A percentile compares a stretch with the other conserved stretches of the same genome.
These are phyloP conservation scores for Drosophila siamana DNA, from an alignment of 2,888 invertebrate genomes.

Conservation along the genomic window DNA sequence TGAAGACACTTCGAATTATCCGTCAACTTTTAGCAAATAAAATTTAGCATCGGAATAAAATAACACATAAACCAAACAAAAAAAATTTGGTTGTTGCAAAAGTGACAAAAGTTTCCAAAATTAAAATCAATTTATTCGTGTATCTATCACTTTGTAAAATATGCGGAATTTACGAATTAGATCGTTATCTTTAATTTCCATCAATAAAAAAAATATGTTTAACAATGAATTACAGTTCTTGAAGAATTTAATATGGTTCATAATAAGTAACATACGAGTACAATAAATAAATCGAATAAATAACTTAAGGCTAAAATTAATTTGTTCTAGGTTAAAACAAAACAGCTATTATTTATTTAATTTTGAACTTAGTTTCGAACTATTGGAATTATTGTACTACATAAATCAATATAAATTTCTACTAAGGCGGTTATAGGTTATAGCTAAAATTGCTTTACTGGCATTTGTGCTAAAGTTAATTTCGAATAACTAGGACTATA, in stretches of 20 bases:
- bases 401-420: slow-evolving; percentile 50
- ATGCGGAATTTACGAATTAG: too few species aligned
- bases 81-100: too few species aligned
- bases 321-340: slow-evolving; percentile 28
- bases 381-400: slow-evolving; percentile 61
- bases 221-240: slow-evolving; percentile 13
- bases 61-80: too few species aligned
- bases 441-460: slow-evolving; percentile 70
- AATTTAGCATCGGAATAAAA: too few species aligned
- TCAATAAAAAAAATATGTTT: neutral
- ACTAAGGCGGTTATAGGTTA: slow-evolving; percentile 68
- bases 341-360: slow-evolving; percentile 13
- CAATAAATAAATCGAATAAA: slow-evolving; percentile 72
- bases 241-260: slow-evolving; percentile 52
- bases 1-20: neutral
- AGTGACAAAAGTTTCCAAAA: too few species aligned
- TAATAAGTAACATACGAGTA: slow-evolving; percentile 51
- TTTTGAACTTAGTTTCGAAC: slow-evolving; percentile 17
- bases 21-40: neutral
- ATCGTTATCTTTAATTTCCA: too few species aligned
- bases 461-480: slow-evolving; percentile 74
- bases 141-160: too few species aligned
- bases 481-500: slow-evolving; percentile 66
- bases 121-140: too few species aligned
- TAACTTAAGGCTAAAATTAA: slow-evolving; percentile 64